These are phyloP conservation scores for Dasyornis broadbenti DNA, from an alignment of 2,113 vertebrate genomes.

Conservation along the genomic window DNA sequence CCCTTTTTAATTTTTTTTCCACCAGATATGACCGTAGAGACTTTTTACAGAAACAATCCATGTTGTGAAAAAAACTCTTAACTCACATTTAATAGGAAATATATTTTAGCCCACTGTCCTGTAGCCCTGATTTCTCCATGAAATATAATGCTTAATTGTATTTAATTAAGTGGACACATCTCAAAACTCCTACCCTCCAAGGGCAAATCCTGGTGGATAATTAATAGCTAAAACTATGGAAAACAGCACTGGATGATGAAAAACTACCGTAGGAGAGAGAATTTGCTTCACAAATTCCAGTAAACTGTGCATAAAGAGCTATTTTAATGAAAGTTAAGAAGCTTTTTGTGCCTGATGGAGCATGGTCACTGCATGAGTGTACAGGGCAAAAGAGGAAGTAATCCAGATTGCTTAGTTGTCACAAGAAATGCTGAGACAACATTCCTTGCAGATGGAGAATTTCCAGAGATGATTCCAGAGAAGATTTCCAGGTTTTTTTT, in stretches of 20 bases:
- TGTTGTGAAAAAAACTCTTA: neutral
- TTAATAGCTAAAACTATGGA: neutral
- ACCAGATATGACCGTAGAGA: neutral
- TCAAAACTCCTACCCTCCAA: neutral
- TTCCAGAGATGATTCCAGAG: neutral
- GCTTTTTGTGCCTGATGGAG: neutral
- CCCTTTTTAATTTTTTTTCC: neutral
- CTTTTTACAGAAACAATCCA: neutral
- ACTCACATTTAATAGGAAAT: neutral
- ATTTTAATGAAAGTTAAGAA: neutral
- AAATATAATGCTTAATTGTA: neutral
- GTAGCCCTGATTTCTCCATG: neutral
- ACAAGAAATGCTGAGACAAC: neutral
- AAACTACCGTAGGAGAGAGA: neutral
- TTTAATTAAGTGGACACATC: neutral
- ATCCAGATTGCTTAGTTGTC: neutral
- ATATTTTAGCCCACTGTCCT: neutral
- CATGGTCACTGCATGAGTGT: neutral
- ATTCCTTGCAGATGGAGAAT: neutral
- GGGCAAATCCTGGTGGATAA: neutral
- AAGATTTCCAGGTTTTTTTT: too few species aligned
- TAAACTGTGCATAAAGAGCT: neutral
- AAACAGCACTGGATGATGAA: neutral
- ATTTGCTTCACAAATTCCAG: neutral
- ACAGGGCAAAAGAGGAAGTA: neutral